These are phyloP conservation scores for Rhizomys pruinosus DNA, from an alignment of 2,113 vertebrate genomes.

Conservation along the genomic window DNA sequence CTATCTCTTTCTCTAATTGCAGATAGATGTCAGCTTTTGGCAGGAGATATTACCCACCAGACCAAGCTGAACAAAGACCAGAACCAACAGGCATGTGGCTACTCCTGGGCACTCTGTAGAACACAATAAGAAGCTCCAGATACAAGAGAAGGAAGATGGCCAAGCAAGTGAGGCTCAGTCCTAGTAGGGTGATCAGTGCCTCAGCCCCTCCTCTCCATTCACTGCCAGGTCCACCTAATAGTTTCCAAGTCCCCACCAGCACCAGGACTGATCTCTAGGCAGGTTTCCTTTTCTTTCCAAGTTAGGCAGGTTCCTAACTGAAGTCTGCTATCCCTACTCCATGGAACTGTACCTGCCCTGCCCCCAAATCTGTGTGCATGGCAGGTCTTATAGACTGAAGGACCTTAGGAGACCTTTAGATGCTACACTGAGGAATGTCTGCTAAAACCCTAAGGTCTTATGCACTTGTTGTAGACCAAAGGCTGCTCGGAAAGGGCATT, in stretches of 20 bases:
- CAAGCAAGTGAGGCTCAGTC: not conserved
- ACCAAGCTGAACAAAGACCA: not conserved
- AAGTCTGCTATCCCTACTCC: not conserved
- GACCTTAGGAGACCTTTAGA: slow-evolving; percentile 69
- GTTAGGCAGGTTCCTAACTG: not conserved
- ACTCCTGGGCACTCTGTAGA: accelerated
- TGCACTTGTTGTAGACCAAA: not conserved
- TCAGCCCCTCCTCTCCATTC: not conserved
- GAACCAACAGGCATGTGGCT: not conserved
- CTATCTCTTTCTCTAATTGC: not conserved
- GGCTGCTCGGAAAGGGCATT: not conserved
- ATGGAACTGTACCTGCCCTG: not conserved
- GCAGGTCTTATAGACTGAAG: slow-evolving; percentile 44
- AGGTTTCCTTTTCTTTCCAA: not conserved
- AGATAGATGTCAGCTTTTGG: not conserved
- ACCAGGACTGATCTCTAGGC: too few species aligned
- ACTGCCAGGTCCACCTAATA: not conserved
- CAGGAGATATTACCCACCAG: not conserved
- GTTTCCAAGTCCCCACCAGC: not conserved
- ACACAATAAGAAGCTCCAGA: not conserved
- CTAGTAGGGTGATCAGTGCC: not conserved
- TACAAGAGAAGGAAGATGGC: not conserved
- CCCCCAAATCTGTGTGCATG: not conserved
- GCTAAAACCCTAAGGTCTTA: slow-evolving; percentile 75
- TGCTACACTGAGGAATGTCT: slow-evolving; percentile 75